Conservation (phyloP, 2,113 vertebrate genomes). For the Prolemur simus region DNA sequence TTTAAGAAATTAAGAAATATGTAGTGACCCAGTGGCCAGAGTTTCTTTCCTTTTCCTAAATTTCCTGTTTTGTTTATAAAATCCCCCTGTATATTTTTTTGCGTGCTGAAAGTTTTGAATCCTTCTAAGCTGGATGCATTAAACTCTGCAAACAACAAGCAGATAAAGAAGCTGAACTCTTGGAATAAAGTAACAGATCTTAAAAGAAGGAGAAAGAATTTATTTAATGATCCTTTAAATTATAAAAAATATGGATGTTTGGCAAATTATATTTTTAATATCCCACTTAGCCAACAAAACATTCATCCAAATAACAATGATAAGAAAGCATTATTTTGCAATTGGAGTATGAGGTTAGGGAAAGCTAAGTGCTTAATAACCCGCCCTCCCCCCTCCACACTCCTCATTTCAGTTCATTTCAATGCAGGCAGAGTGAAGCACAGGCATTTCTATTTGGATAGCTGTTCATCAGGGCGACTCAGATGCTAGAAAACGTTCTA, state of each 20-base stretch:
- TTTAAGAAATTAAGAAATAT: conserved; percentile 26
- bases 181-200: background rate
- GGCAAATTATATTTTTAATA: conserved; percentile 26
- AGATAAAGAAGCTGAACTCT: background rate
- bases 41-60: background rate
- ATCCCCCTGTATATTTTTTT: background rate
- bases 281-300: background rate
- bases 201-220: background rate
- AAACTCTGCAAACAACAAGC: background rate
- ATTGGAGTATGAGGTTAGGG: background rate
- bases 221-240: background rate
- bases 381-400: no score
- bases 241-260: conserved; percentile 22
- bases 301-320: background rate
- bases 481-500: background rate
- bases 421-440: background rate
- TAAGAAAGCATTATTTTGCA: conserved; percentile 14
- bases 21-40: background rate
- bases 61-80: background rate
- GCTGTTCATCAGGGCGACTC: background rate
- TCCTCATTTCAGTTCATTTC: conserved; percentile 1
- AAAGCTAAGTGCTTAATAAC: conserved; percentile 4
- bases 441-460: background rate
- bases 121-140: background rate
- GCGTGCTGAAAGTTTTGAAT: background rate